Evolutionary conservation across 1,140 invertebrate genomes (phyloP).

Genomic region (Brachionus koreanus): DNA sequence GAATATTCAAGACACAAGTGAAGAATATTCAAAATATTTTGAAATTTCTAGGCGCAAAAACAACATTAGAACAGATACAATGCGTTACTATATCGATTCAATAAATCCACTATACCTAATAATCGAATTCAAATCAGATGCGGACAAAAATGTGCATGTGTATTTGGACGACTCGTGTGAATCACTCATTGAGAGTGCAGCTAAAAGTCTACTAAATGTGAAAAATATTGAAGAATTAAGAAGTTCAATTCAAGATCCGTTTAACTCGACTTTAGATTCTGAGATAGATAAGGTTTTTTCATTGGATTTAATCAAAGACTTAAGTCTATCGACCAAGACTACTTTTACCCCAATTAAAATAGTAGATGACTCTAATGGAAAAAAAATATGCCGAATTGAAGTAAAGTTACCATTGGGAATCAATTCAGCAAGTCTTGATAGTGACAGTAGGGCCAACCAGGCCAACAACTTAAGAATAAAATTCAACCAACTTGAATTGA

Average conservation of each 20-base stretch:
- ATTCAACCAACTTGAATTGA: background rate
- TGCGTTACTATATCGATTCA: background rate
- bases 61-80: constrained; percentile 7
- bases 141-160: background rate
- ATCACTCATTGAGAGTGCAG: background rate
- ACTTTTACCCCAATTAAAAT: constrained; percentile 21
- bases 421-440: constrained; percentile 10
- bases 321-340: constrained; percentile 2
- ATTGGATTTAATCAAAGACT: constrained; percentile 5
- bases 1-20: background rate
- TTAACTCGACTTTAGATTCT: background rate
- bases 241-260: constrained; percentile 13
- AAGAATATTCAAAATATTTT: constrained; percentile 1
- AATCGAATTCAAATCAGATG: constrained; percentile 2
- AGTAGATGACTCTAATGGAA: background rate
- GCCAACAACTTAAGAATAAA: background rate
- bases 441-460: background rate
- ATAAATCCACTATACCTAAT: constrained; percentile 13
- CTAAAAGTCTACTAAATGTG: constrained; percentile 19
- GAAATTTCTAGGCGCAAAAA: background rate
- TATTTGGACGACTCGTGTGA: constrained; percentile 28
- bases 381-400: background rate
- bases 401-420: background rate
- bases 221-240: constrained; percentile 34
- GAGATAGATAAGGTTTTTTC: constrained; percentile 1